phyloP scores from a whole-genome alignment of 2,888 invertebrate species.

The Scaptomyza polygonia region DNA sequence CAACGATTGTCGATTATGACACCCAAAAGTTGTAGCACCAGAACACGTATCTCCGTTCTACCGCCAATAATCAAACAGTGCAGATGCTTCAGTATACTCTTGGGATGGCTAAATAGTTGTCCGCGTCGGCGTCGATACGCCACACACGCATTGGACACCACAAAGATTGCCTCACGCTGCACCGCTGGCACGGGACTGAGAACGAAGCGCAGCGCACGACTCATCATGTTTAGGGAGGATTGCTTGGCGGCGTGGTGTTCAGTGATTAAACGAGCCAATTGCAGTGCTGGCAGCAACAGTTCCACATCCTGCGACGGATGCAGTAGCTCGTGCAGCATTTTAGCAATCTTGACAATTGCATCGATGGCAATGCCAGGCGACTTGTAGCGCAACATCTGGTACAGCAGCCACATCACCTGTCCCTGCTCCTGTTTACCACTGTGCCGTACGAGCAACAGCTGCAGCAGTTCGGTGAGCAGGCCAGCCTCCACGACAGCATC shows the following conservation, averaged over 20 bases:
- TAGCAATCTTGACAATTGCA: constrained; percentile 31
- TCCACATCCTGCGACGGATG: constrained; percentile 28
- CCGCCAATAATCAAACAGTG: constrained; percentile 43
- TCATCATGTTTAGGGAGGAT: constrained; percentile 20
- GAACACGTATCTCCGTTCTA: constrained; percentile 23
- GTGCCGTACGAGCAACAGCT: constrained; percentile 5
- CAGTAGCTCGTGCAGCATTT: constrained; percentile 13
- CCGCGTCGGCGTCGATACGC: constrained; percentile 21
- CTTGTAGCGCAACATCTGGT: constrained; percentile 48
- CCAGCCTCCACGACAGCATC: constrained; percentile 51
- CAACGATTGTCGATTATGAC: constrained; percentile 52
- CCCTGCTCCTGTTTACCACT: constrained; percentile 19
- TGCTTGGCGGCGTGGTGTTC: constrained; percentile 51
- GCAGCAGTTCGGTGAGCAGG: constrained; percentile 29
- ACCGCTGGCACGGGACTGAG: constrained; percentile 42
- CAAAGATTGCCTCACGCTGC: constrained; percentile 50
- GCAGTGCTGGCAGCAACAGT: constrained; percentile 36
- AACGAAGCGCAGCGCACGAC: constrained; percentile 30
- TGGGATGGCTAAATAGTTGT: constrained; percentile 29
- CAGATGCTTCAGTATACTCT: constrained; percentile 35
- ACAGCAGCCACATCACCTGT: constrained; percentile 48
- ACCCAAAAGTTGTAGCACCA: constrained; percentile 42
- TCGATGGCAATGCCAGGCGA: constrained; percentile 34
- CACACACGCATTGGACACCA: constrained; percentile 45
- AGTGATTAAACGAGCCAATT: constrained; percentile 41